Percentiles rank a stretch among this genome's conserved stretches.
Evolutionary conservation across 2,888 invertebrate species (phyloP).

Genomic region (Mimumesa dahlbomi): DNA sequence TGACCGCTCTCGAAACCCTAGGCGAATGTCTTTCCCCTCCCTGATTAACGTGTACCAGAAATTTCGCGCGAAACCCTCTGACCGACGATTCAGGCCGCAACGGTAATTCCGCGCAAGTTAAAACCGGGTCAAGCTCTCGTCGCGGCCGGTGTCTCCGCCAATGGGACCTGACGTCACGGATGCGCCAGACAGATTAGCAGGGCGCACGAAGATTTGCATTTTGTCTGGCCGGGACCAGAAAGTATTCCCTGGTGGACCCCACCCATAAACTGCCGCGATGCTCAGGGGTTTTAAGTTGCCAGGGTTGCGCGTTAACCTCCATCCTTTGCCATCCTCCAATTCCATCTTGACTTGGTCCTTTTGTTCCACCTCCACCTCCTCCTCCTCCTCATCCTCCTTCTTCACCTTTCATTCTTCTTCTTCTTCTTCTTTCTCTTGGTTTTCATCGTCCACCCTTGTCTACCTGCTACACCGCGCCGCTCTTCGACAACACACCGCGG

Average conservation of each 20-base stretch:
- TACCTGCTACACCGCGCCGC: conserved; percentile 64
- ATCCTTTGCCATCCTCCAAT: conserved; percentile 48
- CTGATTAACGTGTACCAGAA: too few species aligned
- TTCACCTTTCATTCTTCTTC: conserved; percentile 31
- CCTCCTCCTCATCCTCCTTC: conserved; percentile 16
- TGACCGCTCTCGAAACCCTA: too few species aligned
- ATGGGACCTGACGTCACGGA: conserved; percentile 75
- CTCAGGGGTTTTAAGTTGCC: conserved; percentile 52
- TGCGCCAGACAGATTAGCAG: conserved; percentile 78
- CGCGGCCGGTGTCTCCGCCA: conserved; percentile 63
- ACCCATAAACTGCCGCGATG: conserved; percentile 68
- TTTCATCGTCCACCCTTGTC: conserved; percentile 34
- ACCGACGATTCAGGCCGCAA: too few species aligned
- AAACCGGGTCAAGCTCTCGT: conserved; percentile 45
- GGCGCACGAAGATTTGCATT: conserved; percentile 75
- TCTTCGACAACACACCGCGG: conserved; percentile 64
- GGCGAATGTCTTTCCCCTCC: too few species aligned
- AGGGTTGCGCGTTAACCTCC: conserved; percentile 59
- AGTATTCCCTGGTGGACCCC: conserved; percentile 58
- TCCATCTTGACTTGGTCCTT: conserved; percentile 40
- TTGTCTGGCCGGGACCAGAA: conserved; percentile 68
- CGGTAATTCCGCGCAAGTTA: too few species aligned
- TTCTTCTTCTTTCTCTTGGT: conserved; percentile 40
- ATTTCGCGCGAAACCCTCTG: too few species aligned
- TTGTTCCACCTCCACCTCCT: conserved; percentile 49